Evolutionary conservation across 2,797 vertebrate genomes (phyloP).

Genomic region (Syndactyla subalaris): DNA sequence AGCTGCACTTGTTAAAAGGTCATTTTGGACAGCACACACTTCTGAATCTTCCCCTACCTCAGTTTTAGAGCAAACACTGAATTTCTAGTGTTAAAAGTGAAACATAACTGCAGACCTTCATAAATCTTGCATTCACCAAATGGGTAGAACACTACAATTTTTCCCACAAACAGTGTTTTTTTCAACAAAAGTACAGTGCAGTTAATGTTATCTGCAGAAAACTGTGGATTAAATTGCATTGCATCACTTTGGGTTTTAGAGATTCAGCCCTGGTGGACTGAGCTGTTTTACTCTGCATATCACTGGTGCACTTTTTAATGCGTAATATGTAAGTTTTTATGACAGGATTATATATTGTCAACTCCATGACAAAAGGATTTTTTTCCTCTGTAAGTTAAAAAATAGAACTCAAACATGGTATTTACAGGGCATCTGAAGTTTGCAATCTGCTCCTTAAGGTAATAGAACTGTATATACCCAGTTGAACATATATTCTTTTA

Average conservation of each 20-base stretch:
- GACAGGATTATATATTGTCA: slow-evolving; percentile 2
- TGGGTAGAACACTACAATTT: not conserved
- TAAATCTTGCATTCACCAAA: slow-evolving; percentile 37
- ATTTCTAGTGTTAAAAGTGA: slow-evolving; percentile 48
- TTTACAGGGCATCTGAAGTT: slow-evolving; percentile 18
- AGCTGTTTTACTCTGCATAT: not conserved
- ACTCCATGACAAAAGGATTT: not conserved
- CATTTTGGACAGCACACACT: not conserved
- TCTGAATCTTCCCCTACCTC: not conserved
- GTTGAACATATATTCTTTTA: slow-evolving; percentile 65
- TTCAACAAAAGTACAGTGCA: not conserved
- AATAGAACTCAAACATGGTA: not conserved
- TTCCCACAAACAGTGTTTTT: not conserved
- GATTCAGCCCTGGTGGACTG: not conserved
- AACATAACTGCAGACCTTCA: not conserved
- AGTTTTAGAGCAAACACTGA: not conserved
- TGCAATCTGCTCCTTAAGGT: slow-evolving; percentile 40
- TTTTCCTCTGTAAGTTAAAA: slow-evolving; percentile 3
- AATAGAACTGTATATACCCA: slow-evolving; percentile 37
- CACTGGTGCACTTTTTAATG: not conserved
- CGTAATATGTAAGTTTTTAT: not conserved
- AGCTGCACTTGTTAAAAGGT: not conserved
- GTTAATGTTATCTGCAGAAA: not conserved
- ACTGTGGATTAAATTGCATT: not conserved
- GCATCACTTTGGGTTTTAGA: not conserved